Percentiles rank a stretch among this genome's conserved stretches.
phyloP scores from a whole-genome alignment of 2,888 invertebrate genomes.

The Diaperis boleti region DNA sequence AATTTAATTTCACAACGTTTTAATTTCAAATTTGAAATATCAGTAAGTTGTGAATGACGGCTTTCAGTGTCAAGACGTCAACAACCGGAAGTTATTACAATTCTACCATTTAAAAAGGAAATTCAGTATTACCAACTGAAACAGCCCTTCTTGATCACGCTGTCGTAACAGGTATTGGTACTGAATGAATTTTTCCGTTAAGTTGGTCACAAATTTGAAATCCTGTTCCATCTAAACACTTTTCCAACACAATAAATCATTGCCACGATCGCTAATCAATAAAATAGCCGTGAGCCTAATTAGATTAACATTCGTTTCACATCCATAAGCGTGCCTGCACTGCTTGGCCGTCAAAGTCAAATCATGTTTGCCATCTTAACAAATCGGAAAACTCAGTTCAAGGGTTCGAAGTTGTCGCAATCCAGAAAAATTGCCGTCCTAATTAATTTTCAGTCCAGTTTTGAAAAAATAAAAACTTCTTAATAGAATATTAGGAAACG shows the following conservation, averaged over 20 bases:
- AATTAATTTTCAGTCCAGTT: slow-evolving; percentile 15
- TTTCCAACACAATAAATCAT: not conserved
- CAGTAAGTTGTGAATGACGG: too few species aligned
- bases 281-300: slow-evolving; percentile 3
- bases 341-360: not conserved
- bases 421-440: not conserved
- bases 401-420: not conserved
- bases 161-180: too few species aligned
- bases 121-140: too few species aligned
- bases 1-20: too few species aligned
- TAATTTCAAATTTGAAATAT: too few species aligned
- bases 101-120: too few species aligned
- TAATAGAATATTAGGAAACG: slow-evolving; percentile 36
- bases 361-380: not conserved
- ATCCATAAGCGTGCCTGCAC: not conserved
- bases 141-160: too few species aligned
- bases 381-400: not conserved
- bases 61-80: too few species aligned
- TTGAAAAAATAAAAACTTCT: slow-evolving; percentile 25
- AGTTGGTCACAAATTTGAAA: too few species aligned
- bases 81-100: too few species aligned
- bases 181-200: too few species aligned
- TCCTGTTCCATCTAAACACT: too few species aligned
- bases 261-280: not conserved
- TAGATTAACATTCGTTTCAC: not conserved